Conservation (phyloP, 2,797 vertebrate species). For the Squalus acanthias region DNA sequence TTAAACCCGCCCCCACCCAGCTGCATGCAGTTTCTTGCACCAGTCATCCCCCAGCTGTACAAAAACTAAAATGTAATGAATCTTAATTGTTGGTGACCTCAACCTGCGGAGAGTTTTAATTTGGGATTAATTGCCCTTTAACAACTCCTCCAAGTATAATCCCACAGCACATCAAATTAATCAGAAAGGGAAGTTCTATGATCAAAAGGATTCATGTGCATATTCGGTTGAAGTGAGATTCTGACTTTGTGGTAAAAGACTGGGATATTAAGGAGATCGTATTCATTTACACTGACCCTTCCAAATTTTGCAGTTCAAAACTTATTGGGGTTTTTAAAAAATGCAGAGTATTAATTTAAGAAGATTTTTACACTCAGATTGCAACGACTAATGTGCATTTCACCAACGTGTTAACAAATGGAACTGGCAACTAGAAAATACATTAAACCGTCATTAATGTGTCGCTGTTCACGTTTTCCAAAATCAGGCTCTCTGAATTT, state of each 20-base stretch:
- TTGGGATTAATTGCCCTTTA: constrained; percentile 1
- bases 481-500: not conserved
- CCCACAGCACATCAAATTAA: not conserved
- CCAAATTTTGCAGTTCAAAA: not conserved
- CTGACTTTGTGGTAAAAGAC: not conserved
- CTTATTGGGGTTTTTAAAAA: not conserved
- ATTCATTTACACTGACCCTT: not conserved
- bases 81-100: constrained; percentile 16
- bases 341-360: not conserved
- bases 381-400: not conserved
- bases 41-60: not conserved
- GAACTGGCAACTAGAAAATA: not conserved
- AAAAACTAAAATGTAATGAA: not conserved
- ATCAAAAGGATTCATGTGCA: not conserved
- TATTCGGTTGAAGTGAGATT: not conserved
- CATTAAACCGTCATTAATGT: not conserved
- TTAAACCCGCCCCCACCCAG: not conserved
- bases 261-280: not conserved
- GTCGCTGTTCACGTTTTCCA: not conserved
- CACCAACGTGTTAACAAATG: not conserved
- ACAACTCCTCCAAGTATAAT: constrained; percentile 6
- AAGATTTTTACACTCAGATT: not conserved
- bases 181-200: no score
- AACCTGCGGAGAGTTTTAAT: constrained; percentile 6
- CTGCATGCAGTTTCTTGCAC: not conserved